Base-by-base conservation (phyloP, 2,797 vertebrate species). In the Danio aesculapii region DNA sequence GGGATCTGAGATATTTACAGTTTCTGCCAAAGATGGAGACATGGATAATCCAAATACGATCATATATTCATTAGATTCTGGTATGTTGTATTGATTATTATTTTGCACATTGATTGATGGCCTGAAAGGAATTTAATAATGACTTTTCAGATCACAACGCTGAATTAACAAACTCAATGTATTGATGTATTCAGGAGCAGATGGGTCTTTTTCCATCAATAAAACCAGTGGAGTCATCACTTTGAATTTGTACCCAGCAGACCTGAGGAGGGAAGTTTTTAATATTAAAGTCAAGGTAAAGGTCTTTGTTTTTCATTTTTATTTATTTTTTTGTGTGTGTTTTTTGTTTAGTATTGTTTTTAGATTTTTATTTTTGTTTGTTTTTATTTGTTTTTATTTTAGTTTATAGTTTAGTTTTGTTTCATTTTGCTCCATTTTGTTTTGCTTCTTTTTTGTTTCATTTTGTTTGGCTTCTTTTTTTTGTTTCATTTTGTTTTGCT, bases 1-100 rank as follows among this genome's bases (percentile, higher is more conserved):
- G 98, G 97, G 96, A 86, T 97, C 97, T 1, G 96, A 97, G 90
- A 95, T 99, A 86, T 95, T 97, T 82, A 96, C 92, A 0, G 96
- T 98, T 76, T 84, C 91, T 57, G 98, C 98, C 59, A 91, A 95
- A 89, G 98, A 99, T 52, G 98, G 98, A 83, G 98, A 99, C 80
- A 91, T 92, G 81, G 97, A 95, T 81, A 96, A 93, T 77, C 97
- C 97, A 78, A 97, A 98, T 92, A 92, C 73, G 57, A 86, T 99
- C 78, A 71, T 83, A 82, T 99, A 99, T 89, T 90, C 90, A 69
- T 93, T 99, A 0, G 59, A 96, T 13, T 95, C 95, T 0, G 97
- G 98, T 99, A 91, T 92, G 93, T 84, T 8, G 50, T 61, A 16
- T 69, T 59, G 10, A 16, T 39, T 53, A 44, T 57, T 50, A 39